phyloP scores from a whole-genome alignment of 2,113 vertebrate species.

The Centrocercus urophasianus region DNA sequence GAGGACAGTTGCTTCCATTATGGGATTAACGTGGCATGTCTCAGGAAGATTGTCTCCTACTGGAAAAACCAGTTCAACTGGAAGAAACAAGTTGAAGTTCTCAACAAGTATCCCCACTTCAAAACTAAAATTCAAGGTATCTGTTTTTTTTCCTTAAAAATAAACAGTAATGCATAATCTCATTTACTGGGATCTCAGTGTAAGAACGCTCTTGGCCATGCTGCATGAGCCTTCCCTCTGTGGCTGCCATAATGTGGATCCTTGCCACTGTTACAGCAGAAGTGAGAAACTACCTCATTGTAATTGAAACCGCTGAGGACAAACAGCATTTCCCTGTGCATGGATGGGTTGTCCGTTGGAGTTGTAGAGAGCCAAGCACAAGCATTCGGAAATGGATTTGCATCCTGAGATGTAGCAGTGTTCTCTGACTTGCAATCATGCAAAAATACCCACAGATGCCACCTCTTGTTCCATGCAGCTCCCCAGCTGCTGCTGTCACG shows the following conservation, averaged over 20 bases:
- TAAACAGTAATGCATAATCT: not conserved
- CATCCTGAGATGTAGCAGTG: not conserved
- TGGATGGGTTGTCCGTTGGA: slow-evolving; percentile 22
- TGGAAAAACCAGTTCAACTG: slow-evolving; percentile 82
- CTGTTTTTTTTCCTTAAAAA: not conserved
- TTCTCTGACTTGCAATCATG: not conserved
- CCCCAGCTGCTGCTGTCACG: not conserved
- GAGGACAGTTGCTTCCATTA: slow-evolving; percentile 80
- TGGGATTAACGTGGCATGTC: slow-evolving; percentile 72
- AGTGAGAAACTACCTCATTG: not conserved
- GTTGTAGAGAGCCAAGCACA: not conserved
- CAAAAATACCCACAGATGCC: slow-evolving; percentile 2
- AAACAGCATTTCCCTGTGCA: slow-evolving; percentile 12
- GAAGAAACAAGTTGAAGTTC: slow-evolving; percentile 80
- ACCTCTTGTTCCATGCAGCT: not conserved
- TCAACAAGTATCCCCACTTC: slow-evolving; percentile 83
- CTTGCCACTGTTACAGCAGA: not conserved
- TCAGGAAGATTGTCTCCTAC: slow-evolving; percentile 78
- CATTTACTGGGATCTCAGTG: not conserved
- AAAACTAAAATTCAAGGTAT: slow-evolving; percentile 86
- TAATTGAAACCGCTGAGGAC: slow-evolving; percentile 16
- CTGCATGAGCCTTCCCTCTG: not conserved
- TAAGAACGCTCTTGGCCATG: not conserved
- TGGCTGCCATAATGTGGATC: not conserved
- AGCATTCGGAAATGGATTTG: not conserved